A percentile compares a stretch with the other conserved stretches of the same genome.
phyloP scores from a whole-genome alignment of 2,888 invertebrate species.

The Rotaria magnacalcarata region DNA sequence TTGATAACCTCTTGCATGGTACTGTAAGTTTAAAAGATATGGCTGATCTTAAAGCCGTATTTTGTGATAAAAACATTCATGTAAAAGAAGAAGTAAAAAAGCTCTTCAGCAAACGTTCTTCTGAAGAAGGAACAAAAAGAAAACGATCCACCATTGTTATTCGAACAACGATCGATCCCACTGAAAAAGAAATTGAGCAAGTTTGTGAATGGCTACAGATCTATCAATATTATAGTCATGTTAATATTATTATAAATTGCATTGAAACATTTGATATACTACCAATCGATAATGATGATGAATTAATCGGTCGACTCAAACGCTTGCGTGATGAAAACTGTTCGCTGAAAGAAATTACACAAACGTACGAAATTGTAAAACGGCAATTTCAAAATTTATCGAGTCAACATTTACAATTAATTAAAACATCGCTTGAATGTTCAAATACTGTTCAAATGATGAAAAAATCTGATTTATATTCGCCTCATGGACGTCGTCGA shows the following conservation, averaged over 20 bases:
- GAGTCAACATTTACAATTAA: constrained; percentile 20
- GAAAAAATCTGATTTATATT: constrained; percentile 23
- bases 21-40: constrained; percentile 1
- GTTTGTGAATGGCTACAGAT: constrained; percentile 37
- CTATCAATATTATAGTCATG: constrained; percentile 35
- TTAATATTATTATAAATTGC: constrained; percentile 18
- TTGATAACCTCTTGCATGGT: background rate
- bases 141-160: background rate
- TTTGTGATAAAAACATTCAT: constrained; percentile 20
- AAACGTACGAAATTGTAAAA: background rate
- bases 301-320: background rate
- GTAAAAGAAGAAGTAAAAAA: background rate
- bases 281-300: background rate
- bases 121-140: background rate
- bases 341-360: background rate
- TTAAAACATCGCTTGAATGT: background rate
- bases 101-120: background rate
- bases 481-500: background rate
- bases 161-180: background rate
- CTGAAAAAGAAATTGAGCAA: background rate
- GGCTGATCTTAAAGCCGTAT: background rate
- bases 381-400: background rate
- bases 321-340: constrained; percentile 20
- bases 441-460: background rate
- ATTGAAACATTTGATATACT: constrained; percentile 23